A percentile compares a stretch with the other conserved stretches of the same genome.
Evolutionary conservation across 2,113 vertebrate genomes (phyloP).

Genomic region (Mesitornis unicolor): DNA sequence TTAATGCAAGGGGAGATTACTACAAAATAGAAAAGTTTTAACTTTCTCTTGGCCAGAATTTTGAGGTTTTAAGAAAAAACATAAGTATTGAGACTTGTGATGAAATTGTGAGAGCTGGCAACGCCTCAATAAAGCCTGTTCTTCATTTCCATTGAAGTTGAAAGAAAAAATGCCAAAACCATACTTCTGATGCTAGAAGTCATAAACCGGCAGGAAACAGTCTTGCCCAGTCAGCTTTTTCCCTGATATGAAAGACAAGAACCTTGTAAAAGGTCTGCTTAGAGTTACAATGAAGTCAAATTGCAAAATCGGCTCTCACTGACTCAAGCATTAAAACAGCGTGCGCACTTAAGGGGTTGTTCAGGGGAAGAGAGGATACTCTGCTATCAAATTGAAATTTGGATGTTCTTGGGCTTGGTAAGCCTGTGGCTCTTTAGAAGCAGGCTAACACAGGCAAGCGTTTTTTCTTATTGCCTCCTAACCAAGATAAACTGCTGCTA

Average conservation of each 20-base stretch:
- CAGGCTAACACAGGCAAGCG: not conserved
- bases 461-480: not conserved
- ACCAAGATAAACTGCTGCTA: not conserved
- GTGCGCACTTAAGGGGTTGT: not conserved
- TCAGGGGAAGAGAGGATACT: not conserved
- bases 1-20: not conserved
- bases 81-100: not conserved
- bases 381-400: not conserved
- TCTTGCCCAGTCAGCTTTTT: not conserved
- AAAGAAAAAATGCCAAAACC: constrained; percentile 16
- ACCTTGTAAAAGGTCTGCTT: not conserved
- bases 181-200: not conserved
- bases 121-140: not conserved
- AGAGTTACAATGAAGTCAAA: not conserved
- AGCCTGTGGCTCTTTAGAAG: not conserved
- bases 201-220: constrained; percentile 13
- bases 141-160: not conserved
- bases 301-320: not conserved
- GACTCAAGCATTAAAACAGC: not conserved
- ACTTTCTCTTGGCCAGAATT: not conserved
- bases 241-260: not conserved
- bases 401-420: not conserved
- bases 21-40: not conserved
- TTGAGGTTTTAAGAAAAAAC: not conserved
- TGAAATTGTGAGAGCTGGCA: constrained; percentile 22